phyloP scores from a whole-genome alignment of 2,113 vertebrate genomes.

The Epinephelus fuscoguttatus region DNA sequence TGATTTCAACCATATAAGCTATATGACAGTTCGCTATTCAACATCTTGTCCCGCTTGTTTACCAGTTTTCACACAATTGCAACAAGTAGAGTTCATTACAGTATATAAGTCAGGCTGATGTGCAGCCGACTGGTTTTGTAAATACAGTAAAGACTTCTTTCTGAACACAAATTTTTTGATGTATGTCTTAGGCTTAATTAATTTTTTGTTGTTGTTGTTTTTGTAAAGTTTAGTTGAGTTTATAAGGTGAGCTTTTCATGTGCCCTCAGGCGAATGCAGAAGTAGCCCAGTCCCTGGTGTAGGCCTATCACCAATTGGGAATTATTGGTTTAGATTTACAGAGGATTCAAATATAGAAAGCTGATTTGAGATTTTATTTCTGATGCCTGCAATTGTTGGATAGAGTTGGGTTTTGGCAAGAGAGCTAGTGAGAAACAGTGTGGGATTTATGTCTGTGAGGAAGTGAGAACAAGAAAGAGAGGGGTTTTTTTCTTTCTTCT shows the following conservation, averaged over 20 bases:
- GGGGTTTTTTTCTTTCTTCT: slow-evolving; percentile 2
- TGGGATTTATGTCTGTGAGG: slow-evolving; percentile 28
- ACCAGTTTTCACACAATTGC: not conserved
- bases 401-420: slow-evolving; percentile 5
- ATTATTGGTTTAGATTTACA: not conserved
- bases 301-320: not conserved
- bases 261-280: not conserved
- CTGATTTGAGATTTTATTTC: slow-evolving; percentile 1
- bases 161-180: not conserved
- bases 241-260: not conserved
- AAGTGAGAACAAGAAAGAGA: slow-evolving; percentile 47
- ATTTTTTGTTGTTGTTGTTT: not conserved
- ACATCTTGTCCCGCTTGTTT: not conserved
- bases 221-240: not conserved
- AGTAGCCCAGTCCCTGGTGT: not conserved
- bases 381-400: slow-evolving; percentile 17
- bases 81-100: not conserved
- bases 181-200: not conserved
- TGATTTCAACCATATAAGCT: too few relatives aligned
- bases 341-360: not conserved
- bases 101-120: not conserved
- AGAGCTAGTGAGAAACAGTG: slow-evolving; percentile 29
- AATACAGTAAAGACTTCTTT: not conserved
- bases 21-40: not conserved
- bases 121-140: not conserved